Conservation (phyloP, 2,113 vertebrate genomes). For the Ibidorhyncha struthersii region DNA sequence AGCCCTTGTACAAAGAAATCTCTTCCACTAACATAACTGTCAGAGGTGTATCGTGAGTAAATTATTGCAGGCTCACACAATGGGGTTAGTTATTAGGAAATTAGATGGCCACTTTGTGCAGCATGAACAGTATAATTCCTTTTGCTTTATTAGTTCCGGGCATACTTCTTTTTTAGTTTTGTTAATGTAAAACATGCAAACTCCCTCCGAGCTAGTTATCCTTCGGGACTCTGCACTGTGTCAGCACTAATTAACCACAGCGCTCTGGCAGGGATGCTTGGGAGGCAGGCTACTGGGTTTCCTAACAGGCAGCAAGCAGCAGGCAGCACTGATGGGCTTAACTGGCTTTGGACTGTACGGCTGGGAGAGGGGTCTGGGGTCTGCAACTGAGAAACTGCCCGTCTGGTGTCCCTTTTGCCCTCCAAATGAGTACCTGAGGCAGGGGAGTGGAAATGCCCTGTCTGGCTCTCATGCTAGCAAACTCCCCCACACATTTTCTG, state of each 20-base stretch:
- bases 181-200: background rate
- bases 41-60: background rate
- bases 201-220: background rate
- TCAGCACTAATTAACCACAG: conserved; percentile 8
- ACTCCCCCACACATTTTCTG: background rate
- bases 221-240: background rate
- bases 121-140: background rate
- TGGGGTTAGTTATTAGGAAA: background rate
- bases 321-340: background rate
- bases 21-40: background rate
- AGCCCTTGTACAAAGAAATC: background rate
- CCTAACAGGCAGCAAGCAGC: background rate
- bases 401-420: background rate
- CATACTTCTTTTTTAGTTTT: background rate
- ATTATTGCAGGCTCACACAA: background rate
- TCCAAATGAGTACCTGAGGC: background rate
- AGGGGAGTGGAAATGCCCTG: background rate
- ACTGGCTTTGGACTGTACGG: background rate
- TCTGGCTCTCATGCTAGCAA: background rate
- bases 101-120: background rate
- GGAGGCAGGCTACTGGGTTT: background rate
- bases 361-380: background rate
- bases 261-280: background rate
- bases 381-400: background rate
- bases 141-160: background rate